phyloP scores from a whole-genome alignment of 2,797 vertebrate genomes.

The Natrix natrix region DNA sequence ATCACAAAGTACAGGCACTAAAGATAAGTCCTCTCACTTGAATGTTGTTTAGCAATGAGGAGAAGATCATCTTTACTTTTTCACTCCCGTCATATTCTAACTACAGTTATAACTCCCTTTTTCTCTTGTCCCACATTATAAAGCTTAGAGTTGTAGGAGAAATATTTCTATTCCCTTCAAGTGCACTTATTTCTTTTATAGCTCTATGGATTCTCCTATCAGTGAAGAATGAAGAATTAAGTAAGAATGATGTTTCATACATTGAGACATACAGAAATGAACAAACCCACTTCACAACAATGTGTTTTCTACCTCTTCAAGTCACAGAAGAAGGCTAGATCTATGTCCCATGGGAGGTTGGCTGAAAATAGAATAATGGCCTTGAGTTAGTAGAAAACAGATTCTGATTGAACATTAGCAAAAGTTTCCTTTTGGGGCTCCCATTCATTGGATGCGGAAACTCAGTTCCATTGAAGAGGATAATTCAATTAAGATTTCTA shows the following conservation, averaged over 20 bases:
- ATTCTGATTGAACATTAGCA: neutral
- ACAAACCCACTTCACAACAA: neutral
- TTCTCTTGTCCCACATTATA: neutral
- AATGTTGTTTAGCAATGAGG: neutral
- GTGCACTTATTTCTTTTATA: neutral
- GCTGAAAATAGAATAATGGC: neutral
- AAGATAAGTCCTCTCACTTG: neutral
- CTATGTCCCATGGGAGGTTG: neutral
- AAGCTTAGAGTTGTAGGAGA: neutral
- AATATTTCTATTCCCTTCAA: neutral
- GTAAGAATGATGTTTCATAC: neutral
- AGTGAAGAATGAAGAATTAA: neutral
- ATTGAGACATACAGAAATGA: neutral
- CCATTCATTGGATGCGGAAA: neutral
- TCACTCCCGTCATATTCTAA: neutral
- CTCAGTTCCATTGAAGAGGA: neutral
- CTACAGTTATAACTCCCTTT: neutral
- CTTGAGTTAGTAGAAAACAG: neutral
- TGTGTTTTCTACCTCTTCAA: neutral
- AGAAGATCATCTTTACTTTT: neutral
- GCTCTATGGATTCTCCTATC: neutral
- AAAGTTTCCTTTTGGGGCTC: neutral
- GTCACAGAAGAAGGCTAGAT: neutral
- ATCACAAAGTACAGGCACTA: neutral
- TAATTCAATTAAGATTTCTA: neutral